Conservation (phyloP, 2,888 invertebrate genomes). For the Synergus gifuensis region DNA sequence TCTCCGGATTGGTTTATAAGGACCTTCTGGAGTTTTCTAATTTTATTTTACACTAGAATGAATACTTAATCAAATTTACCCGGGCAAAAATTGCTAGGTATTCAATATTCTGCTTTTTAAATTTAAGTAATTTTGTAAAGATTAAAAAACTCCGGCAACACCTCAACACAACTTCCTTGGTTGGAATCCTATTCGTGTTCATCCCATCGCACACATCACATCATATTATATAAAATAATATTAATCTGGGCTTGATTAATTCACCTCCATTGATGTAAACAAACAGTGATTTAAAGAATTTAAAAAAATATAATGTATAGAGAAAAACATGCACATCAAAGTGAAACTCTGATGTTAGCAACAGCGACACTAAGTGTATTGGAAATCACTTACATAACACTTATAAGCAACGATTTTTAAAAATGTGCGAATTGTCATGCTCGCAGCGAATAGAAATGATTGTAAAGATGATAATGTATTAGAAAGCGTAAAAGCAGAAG, state of each 20-base stretch:
- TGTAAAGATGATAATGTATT: no score
- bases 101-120: no score
- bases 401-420: no score
- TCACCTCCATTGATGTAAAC: slow-evolving; percentile 4
- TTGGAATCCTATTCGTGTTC: neutral
- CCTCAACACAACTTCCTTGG: neutral
- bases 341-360: neutral
- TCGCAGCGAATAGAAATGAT: no score
- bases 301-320: neutral
- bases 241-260: neutral
- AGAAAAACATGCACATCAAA: neutral
- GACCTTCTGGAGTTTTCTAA: neutral
- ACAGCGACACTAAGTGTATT: no score
- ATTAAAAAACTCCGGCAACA: neutral
- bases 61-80: no score
- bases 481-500: no score
- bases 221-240: neutral
- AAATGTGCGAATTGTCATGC: no score
- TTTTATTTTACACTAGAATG: neutral
- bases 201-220: neutral
- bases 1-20: neutral
- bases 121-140: neutral
- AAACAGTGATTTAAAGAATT: slow-evolving; percentile 3
- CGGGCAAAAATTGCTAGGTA: no score
- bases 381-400: no score